Percentiles rank a stretch among this genome's conserved stretches.
Conservation (phyloP, 92 coral and sea anemone genomes). For the Montipora capitata region DNA sequence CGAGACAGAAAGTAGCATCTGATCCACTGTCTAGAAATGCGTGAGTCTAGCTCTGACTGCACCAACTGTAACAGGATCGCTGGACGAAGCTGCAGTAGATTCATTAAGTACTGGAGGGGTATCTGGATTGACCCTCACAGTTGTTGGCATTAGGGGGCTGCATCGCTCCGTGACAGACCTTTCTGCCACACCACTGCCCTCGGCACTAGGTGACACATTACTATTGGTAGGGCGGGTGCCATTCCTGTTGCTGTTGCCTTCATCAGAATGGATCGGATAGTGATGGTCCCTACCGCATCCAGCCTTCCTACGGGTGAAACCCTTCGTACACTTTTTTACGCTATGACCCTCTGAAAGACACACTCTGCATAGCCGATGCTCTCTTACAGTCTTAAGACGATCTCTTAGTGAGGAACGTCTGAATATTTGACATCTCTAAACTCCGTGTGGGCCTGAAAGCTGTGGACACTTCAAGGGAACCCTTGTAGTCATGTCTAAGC, state of each 20-base stretch:
- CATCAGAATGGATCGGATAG: constrained; percentile 53
- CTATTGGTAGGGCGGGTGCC: neutral
- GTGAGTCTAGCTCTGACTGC: constrained; percentile 60
- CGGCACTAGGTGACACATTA: neutral
- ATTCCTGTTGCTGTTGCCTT: neutral
- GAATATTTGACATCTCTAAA: constrained; percentile 58
- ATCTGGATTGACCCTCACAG: neutral
- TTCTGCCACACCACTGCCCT: neutral
- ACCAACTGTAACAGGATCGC: constrained; percentile 1
- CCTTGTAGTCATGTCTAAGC: no score
- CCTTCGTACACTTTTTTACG: constrained; percentile 65
- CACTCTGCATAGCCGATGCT: constrained; percentile 71
- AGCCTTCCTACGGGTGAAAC: constrained; percentile 64
- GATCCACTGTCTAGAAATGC: constrained; percentile 86
- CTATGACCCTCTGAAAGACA: constrained; percentile 80
- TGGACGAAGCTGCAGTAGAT: neutral
- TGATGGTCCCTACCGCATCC: constrained; percentile 79
- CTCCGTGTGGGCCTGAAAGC: no score
- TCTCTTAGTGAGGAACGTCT: constrained; percentile 21
- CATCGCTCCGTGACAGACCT: neutral
- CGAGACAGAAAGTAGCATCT: constrained; percentile 81
- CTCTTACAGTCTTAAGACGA: constrained; percentile 53
- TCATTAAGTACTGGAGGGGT: neutral
- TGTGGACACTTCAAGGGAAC: no score
- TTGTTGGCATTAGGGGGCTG: neutral